Conservation (phyloP, 2,113 vertebrate species). For the Epinephelus lanceolatus region DNA sequence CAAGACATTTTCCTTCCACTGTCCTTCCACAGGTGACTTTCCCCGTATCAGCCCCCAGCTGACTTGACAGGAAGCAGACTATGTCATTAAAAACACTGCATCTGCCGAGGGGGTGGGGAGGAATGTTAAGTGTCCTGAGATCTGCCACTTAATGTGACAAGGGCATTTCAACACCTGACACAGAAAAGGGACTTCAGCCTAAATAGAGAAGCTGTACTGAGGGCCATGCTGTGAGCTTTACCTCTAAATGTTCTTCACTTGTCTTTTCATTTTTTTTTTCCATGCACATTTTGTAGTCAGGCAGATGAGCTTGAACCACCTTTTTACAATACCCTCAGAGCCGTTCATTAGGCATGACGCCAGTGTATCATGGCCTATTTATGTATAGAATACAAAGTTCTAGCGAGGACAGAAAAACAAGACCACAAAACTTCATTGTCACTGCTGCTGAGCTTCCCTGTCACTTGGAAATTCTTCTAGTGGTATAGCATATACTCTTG, state of each 20-base stretch:
- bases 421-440: background rate
- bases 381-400: background rate
- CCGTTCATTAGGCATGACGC: background rate
- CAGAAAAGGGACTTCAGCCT: slow-evolving; percentile 42
- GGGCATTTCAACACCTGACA: slow-evolving; percentile 73
- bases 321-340: slow-evolving; percentile 7
- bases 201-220: slow-evolving; percentile 35
- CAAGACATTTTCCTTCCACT: slow-evolving; percentile 40
- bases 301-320: slow-evolving; percentile 20
- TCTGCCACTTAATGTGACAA: slow-evolving; percentile 77
- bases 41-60: slow-evolving; percentile 63
- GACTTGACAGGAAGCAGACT: slow-evolving; percentile 76
- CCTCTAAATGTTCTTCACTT: slow-evolving; percentile 65
- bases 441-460: slow-evolving; percentile 4
- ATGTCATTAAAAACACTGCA: slow-evolving; percentile 75
- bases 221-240: slow-evolving; percentile 56
- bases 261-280: background rate
- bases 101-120: slow-evolving; percentile 63
- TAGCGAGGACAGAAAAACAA: background rate
- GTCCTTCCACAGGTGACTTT: slow-evolving; percentile 76
- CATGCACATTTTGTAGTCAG: slow-evolving; percentile 2
- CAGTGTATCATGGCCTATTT: background rate
- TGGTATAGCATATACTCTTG: background rate
- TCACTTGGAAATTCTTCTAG: background rate
- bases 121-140: slow-evolving; percentile 73